phyloP scores from a whole-genome alignment of 2,888 invertebrate species.

The Yponomeuta cagnagella region DNA sequence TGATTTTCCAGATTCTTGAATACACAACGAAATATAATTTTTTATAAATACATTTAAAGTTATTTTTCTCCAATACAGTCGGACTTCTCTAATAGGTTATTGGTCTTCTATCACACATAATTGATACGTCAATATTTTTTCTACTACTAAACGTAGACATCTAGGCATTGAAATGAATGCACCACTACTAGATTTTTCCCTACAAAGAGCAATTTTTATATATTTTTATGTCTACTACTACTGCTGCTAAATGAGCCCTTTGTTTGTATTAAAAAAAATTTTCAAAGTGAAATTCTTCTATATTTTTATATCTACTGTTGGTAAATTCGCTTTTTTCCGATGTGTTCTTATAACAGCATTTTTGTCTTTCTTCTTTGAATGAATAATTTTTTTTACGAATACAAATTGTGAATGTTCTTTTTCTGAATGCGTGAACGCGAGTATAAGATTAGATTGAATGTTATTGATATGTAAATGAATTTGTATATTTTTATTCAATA shows the following conservation, averaged over 20 bases:
- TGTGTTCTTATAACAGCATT: too few species aligned
- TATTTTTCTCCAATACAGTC: conserved; percentile 24
- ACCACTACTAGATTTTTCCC: not conserved
- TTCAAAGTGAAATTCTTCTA: too few species aligned
- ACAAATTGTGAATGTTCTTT: not conserved
- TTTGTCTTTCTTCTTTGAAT: too few species aligned
- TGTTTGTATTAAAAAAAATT: too few species aligned
- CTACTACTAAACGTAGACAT: conserved; percentile 3
- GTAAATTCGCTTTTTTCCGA: too few species aligned
- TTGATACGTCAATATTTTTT: conserved; percentile 39
- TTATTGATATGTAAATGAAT: not conserved
- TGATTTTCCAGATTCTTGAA: not conserved
- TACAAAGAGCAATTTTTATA: not conserved
- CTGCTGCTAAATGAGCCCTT: too few species aligned
- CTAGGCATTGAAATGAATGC: not conserved
- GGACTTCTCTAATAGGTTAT: conserved; percentile 44
- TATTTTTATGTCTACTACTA: not conserved
- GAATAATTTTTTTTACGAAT: too few species aligned
- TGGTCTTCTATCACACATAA: conserved; percentile 69
- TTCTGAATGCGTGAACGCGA: not conserved
- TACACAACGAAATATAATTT: not conserved
- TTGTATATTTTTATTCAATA: not conserved
- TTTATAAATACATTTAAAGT: conserved; percentile 12
- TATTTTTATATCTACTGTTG: too few species aligned
- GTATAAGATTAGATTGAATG: not conserved